Percentiles rank a stretch among this genome's conserved stretches.
Conservation (phyloP, 2,113 vertebrate species). For the Rostratula benghalensis region DNA sequence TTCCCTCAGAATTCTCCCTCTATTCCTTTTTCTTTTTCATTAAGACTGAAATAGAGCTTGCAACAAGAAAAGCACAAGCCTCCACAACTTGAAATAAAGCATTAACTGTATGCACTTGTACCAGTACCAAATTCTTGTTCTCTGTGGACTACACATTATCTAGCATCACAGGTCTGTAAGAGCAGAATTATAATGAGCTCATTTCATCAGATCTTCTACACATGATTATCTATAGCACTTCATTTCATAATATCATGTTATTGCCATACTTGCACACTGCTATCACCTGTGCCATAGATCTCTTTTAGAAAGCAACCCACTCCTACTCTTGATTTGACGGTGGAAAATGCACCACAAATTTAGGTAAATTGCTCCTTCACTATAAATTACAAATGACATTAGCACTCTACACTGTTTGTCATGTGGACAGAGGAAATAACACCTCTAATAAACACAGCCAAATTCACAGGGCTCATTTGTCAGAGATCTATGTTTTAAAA, state of each 20-base stretch:
- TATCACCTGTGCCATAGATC: not conserved
- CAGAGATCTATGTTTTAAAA: not conserved
- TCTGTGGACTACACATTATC: not conserved
- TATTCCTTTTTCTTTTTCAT: not conserved
- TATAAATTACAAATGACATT: not conserved
- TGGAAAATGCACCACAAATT: not conserved
- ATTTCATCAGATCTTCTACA: not conserved
- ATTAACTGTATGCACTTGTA: not conserved
- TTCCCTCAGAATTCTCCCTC: not conserved
- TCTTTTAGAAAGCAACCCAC: not conserved
- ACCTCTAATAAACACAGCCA: not conserved
- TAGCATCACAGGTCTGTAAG: not conserved
- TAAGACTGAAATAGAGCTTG: not conserved
- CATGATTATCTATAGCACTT: not conserved
- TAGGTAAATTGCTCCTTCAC: not conserved
- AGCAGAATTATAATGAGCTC: not conserved
- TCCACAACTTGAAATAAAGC: not conserved
- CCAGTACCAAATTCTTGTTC: not conserved
- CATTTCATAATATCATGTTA: not conserved
- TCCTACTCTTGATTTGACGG: not conserved
- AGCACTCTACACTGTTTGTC: not conserved
- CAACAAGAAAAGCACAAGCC: not conserved
- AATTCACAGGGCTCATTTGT: not conserved
- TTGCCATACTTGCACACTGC: not conserved
- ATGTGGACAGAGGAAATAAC: not conserved